Evolutionary conservation across 2,797 vertebrate species (phyloP), one percentile per base, ranked within the genome.

Genomic region (Rhynchonycteris naso): DNA sequence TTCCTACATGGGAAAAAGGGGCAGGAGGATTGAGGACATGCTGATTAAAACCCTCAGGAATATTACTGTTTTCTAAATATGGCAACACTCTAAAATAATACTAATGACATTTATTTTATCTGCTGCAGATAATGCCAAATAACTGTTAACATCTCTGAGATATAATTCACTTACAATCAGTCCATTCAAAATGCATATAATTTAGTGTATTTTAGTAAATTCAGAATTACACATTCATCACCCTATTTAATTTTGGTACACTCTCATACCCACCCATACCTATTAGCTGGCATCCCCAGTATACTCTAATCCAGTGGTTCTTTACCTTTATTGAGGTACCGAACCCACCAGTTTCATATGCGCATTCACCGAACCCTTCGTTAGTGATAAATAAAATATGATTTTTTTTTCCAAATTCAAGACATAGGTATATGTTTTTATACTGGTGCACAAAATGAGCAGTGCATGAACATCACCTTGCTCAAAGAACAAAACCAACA

Each of bases 111-210:
- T 72, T 74, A 91, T 74, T 94, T 81, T 88, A 88, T 33, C 61
- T 94, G 83, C 35, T 86, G 28, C 26, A 72, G 52, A 47, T 54
- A 93, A 75, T 26, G 28, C 16, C 66, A 81, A 65, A 63, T 50
- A 81, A 95, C 7, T 76, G 15, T 75, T 87, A 69, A 82, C 28
- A 54, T 19, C 30, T 82, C 81, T 88, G 78, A 88, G 88, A 54
- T 35, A 82, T 19, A 66, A 69, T 52, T 88, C 76, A 95, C 78
- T 82, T 76, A 59, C 18, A 88, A 69, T n/a, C 76, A 13, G 28
- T 28, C 61, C 28, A 75, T 26, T 74, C 61, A 47, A 61, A 91
- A 66, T 24, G 7, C 38, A 69, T 61, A 43, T 22, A 58, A 74
- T 75, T 86, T 43, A 80, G n/a, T 35, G 21, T 52, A 28, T 68